Evolutionary conservation across 2,888 invertebrate genomes (phyloP).

Genomic region (Rhopalosiphum nymphaeae): DNA sequence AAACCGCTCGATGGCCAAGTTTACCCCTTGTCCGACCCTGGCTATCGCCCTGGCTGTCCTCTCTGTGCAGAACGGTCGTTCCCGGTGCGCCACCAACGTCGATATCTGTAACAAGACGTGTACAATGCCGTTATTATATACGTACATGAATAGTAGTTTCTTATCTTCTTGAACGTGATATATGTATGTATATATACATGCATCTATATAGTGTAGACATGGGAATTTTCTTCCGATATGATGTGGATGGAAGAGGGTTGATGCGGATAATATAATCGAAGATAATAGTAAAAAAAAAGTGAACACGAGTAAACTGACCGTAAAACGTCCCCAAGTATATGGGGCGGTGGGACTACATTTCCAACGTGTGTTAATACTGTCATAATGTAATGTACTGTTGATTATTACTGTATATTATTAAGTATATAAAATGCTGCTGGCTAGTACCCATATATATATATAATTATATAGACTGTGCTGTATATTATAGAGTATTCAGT

Average conservation of each 20-base stretch:
- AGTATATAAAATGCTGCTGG: neutral
- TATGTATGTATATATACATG: neutral
- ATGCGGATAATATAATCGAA: neutral
- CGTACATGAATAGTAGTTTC: neutral
- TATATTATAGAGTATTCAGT: neutral
- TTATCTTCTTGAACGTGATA: neutral
- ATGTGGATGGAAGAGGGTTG: neutral
- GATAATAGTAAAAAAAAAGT: neutral
- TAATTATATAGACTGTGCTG: neutral
- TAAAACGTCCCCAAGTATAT: neutral
- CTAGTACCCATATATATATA: neutral
- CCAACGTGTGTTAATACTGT: neutral
- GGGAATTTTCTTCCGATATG: neutral
- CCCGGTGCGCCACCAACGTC: conserved; percentile 87
- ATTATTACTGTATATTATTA: neutral
- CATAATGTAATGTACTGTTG: neutral
- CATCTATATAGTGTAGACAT: neutral
- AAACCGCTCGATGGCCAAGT: conserved; percentile 96
- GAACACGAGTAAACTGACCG: neutral
- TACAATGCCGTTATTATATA: neutral
- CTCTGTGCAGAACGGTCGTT: conserved; percentile 74
- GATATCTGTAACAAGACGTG: conserved; percentile 80
- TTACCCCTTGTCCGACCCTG: conserved; percentile 95
- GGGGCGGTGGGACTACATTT: neutral
- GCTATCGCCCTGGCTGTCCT: conserved; percentile 82